Evolutionary conservation across 2,113 vertebrate genomes (phyloP).

Genomic region (Nanorana parkeri): DNA sequence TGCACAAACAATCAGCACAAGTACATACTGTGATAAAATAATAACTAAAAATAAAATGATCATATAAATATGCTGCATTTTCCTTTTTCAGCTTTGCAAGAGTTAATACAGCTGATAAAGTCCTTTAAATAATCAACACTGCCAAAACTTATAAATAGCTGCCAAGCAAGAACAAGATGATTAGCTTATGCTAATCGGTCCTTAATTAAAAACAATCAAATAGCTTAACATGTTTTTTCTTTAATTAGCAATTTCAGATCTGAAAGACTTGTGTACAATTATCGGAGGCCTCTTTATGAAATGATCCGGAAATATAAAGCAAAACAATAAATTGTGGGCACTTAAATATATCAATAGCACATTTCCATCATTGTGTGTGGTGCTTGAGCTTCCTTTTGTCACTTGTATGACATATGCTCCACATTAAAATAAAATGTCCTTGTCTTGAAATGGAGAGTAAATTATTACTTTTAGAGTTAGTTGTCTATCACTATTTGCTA

Average conservation of each 20-base stretch:
- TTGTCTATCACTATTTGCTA: slow-evolving; percentile 19
- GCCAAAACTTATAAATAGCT: slow-evolving; percentile 45
- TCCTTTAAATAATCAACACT: slow-evolving; percentile 1
- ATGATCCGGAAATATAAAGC: background rate
- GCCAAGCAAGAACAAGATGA: slow-evolving; percentile 33
- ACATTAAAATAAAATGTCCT: slow-evolving; percentile 5
- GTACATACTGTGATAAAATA: no score
- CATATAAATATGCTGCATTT: no score
- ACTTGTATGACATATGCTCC: background rate
- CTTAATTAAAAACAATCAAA: slow-evolving; percentile 53
- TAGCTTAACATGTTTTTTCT: slow-evolving; percentile 49
- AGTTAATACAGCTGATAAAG: slow-evolving; percentile 34
- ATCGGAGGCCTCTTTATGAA: background rate
- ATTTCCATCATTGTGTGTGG: background rate
- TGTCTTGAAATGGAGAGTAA: slow-evolving; percentile 10
- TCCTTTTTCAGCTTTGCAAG: background rate
- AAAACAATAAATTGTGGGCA: background rate
- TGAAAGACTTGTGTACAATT: slow-evolving; percentile 11
- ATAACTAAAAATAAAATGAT: no score
- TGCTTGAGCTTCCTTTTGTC: background rate
- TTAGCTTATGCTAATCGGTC: slow-evolving; percentile 52
- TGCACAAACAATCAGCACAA: no score
- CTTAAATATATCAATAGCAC: background rate
- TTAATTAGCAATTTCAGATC: slow-evolving; percentile 50
- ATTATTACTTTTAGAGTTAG: background rate